Conservation (phyloP, 1,140 invertebrate species). For the Aphidius gifuensis region DNA sequence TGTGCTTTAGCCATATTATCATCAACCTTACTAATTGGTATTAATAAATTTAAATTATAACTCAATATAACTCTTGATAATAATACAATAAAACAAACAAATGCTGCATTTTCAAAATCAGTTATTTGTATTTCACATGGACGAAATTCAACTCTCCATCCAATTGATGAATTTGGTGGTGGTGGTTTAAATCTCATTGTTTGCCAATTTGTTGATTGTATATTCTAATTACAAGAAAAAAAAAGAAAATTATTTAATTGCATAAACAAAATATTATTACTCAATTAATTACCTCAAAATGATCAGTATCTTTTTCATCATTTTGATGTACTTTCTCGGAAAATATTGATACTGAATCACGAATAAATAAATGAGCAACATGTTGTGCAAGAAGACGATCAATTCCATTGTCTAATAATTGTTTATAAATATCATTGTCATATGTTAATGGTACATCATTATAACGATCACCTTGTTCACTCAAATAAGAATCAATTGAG, state of each 20-base stretch:
- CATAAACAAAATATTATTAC: too few relatives aligned
- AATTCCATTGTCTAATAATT: conserved; percentile 82
- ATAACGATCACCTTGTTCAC: conserved; percentile 79
- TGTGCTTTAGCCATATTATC: conserved; percentile 97
- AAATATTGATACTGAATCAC: conserved; percentile 95
- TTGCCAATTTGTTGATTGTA: conserved; percentile 99
- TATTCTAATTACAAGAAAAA: conserved; percentile 70
- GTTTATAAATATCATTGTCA: conserved; percentile 78
- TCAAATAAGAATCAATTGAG: conserved; percentile 96
- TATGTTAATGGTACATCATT: conserved; percentile 90
- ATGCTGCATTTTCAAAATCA: conserved; percentile 99
- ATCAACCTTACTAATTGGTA: conserved; percentile 98
- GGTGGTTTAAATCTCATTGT: conserved; percentile 99
- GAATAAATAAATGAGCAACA: conserved; percentile 96
- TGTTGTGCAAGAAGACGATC: conserved; percentile 90
- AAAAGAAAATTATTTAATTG: conserved; percentile 16
- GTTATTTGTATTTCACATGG: conserved; percentile 98
- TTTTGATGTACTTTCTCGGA: conserved; percentile 94
- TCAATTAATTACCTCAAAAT: conserved; percentile 82
- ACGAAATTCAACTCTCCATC: conserved; percentile 99
- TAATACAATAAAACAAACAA: conserved; percentile 97
- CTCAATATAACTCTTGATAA: conserved; percentile 95
- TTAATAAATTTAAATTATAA: conserved; percentile 93
- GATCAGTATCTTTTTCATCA: conserved; percentile 91
- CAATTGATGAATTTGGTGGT: conserved; percentile 89